These are phyloP conservation scores for Globodera ellingtonae DNA, from an alignment of 1,140 invertebrate species.

Conservation along the genomic window DNA sequence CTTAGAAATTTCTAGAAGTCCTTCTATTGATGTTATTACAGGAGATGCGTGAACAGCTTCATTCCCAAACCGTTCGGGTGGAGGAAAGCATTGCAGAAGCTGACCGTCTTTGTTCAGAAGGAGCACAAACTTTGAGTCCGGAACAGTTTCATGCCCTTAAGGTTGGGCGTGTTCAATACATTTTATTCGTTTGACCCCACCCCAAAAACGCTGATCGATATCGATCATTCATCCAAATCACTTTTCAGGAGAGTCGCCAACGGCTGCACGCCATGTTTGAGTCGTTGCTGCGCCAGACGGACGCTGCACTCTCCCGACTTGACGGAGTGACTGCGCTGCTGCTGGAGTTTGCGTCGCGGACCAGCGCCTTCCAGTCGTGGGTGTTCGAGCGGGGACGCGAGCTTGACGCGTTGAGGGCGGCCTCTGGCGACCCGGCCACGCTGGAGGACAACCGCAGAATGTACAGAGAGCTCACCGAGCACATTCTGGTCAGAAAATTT, in stretches of 20 bases:
- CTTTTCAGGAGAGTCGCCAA: slow-evolving; percentile 35
- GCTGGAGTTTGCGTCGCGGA: slow-evolving; percentile 38
- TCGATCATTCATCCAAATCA: neutral
- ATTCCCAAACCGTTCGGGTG: slow-evolving; percentile 22
- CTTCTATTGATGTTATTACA: neutral
- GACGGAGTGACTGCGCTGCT: slow-evolving; percentile 41
- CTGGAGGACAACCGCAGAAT: neutral
- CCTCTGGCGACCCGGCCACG: slow-evolving; percentile 9
- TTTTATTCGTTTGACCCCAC: neutral
- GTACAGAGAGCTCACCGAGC: slow-evolving; percentile 26
- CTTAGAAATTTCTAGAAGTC: neutral
- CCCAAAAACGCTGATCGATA: neutral
- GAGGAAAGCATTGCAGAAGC: slow-evolving; percentile 41
- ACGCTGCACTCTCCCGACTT: slow-evolving; percentile 30
- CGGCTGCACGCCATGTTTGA: slow-evolving; percentile 36
- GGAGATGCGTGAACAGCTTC: slow-evolving; percentile 38
- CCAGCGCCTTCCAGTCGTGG: slow-evolving; percentile 43
- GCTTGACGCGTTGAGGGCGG: slow-evolving; percentile 15
- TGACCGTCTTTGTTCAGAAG: slow-evolving; percentile 38
- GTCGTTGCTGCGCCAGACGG: slow-evolving; percentile 36
- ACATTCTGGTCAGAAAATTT: slow-evolving; percentile 33
- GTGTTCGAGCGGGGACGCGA: slow-evolving; percentile 35
- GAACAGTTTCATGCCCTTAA: slow-evolving; percentile 43
- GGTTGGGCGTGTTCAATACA: neutral
- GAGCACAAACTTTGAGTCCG: slow-evolving; percentile 40